phyloP scores from a whole-genome alignment of 2,888 invertebrate genomes.

The Drosophila helvetica region DNA sequence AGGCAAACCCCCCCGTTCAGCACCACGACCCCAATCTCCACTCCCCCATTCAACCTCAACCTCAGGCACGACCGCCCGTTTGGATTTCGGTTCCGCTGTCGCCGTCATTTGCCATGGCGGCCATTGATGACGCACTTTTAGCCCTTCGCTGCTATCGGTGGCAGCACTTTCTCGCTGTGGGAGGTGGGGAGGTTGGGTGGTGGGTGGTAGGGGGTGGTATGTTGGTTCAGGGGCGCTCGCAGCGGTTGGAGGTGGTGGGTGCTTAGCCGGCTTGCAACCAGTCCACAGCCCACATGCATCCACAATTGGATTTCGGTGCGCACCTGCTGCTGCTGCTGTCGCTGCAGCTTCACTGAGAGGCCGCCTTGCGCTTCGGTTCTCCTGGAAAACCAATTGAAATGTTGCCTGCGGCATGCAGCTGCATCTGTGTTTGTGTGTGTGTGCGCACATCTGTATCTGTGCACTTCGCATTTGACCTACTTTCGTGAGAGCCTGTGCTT shows the following conservation, averaged over 20 bases:
- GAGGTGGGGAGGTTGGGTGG: slow-evolving; percentile 5
- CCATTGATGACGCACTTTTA: slow-evolving; percentile 81
- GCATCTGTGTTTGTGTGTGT: slow-evolving; percentile 30
- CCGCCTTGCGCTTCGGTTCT: slow-evolving; percentile 32
- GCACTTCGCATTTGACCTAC: slow-evolving; percentile 72
- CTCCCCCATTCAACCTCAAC: slow-evolving; percentile 1
- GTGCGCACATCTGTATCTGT: slow-evolving; percentile 16
- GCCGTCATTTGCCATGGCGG: slow-evolving; percentile 69
- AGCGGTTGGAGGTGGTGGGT: background rate
- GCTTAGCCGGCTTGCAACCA: slow-evolving; percentile 58
- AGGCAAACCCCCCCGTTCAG: slow-evolving; percentile 23
- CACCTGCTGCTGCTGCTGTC: slow-evolving; percentile 68
- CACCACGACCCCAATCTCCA: slow-evolving; percentile 13
- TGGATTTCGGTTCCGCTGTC: slow-evolving; percentile 52
- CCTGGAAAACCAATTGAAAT: slow-evolving; percentile 68
- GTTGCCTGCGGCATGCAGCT: slow-evolving; percentile 62
- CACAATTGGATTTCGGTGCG: slow-evolving; percentile 59
- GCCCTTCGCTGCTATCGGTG: slow-evolving; percentile 79
- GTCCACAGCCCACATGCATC: slow-evolving; percentile 36
- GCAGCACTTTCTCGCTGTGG: slow-evolving; percentile 35
- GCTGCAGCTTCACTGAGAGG: slow-evolving; percentile 11
- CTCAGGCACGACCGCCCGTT: slow-evolving; percentile 5
- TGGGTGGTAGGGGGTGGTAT: background rate
- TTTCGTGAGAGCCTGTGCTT: slow-evolving; percentile 44
- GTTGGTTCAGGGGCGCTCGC: slow-evolving; percentile 19